These are phyloP conservation scores for Nasonia giraulti DNA, from an alignment of 1,140 invertebrate genomes.

Conservation along the genomic window DNA sequence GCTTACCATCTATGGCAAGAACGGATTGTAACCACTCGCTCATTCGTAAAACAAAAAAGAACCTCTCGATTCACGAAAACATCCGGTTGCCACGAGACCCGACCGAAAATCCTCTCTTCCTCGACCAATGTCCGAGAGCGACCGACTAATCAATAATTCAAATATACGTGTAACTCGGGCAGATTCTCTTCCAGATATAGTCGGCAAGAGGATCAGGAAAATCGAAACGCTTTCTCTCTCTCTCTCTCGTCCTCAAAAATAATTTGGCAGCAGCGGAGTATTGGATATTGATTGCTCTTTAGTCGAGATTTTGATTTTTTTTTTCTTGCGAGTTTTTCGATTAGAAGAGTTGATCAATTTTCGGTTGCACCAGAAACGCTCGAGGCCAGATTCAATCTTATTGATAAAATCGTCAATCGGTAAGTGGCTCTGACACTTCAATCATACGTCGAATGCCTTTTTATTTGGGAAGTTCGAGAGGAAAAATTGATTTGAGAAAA, in stretches of 20 bases:
- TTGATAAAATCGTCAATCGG: not conserved
- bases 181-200: not conserved
- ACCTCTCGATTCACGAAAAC: not conserved
- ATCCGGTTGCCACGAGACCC: not conserved
- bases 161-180: slow-evolving; percentile 24
- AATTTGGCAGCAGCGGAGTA: too few relatives aligned
- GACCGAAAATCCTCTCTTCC: slow-evolving; percentile 10
- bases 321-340: too few relatives aligned
- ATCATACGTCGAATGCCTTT: too few relatives aligned
- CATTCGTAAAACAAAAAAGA: not conserved
- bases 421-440: not conserved
- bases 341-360: too few relatives aligned
- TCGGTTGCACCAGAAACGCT: too few relatives aligned
- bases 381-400: not conserved
- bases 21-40: not conserved
- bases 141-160: slow-evolving; percentile 33
- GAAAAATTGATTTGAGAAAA: too few relatives aligned
- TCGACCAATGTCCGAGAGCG: slow-evolving; percentile 18
- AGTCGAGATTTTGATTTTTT: too few relatives aligned
- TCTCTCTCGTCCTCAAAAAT: too few relatives aligned
- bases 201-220: slow-evolving; percentile 20
- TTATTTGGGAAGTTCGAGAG: too few relatives aligned
- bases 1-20: not conserved
- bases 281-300: too few relatives aligned
- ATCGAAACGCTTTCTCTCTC: slow-evolving; percentile 29